These are phyloP conservation scores for Montipora efflorescens DNA, from an alignment of 64 coral and sea anemone species.

Conservation along the genomic window DNA sequence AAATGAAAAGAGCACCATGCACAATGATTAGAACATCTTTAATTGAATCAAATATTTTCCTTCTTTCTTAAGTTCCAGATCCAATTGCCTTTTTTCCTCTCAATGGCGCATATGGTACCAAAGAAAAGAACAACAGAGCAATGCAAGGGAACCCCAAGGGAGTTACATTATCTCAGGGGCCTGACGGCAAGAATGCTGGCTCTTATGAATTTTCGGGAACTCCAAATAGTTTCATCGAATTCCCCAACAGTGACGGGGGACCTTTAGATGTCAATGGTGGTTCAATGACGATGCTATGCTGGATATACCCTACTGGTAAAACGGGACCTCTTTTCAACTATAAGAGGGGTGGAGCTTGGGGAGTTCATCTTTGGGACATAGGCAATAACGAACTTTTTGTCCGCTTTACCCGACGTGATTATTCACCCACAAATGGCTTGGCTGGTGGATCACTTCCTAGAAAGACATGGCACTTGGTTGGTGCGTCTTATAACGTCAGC, in stretches of 20 bases:
- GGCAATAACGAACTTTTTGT: neutral
- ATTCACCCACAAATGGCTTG: neutral
- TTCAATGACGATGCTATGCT: conserved; percentile 14
- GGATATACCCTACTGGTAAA: neutral
- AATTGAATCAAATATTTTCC: too few relatives aligned
- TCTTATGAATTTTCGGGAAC: conserved; percentile 27
- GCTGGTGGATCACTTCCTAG: neutral
- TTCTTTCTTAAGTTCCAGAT: neutral
- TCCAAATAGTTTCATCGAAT: conserved; percentile 4
- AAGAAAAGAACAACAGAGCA: neutral
- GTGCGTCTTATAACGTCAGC: neutral
- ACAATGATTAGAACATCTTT: too few relatives aligned
- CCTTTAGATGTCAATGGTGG: neutral
- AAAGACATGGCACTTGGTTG: conserved; percentile 15
- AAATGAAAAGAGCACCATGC: too few relatives aligned
- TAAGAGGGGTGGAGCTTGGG: neutral
- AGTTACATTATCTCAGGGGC: neutral
- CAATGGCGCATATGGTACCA: conserved; percentile 1
- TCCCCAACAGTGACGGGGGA: neutral
- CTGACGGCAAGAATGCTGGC: conserved; percentile 7
- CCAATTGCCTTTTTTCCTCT: conserved; percentile 11
- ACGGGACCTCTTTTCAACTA: conserved; percentile 4
- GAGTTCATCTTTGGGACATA: neutral
- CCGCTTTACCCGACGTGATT: neutral
- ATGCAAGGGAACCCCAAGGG: neutral